Percentiles rank a stretch among this genome's conserved stretches.
Evolutionary conservation across 2,888 invertebrate species (phyloP).

Genomic region (Agrotis puta): DNA sequence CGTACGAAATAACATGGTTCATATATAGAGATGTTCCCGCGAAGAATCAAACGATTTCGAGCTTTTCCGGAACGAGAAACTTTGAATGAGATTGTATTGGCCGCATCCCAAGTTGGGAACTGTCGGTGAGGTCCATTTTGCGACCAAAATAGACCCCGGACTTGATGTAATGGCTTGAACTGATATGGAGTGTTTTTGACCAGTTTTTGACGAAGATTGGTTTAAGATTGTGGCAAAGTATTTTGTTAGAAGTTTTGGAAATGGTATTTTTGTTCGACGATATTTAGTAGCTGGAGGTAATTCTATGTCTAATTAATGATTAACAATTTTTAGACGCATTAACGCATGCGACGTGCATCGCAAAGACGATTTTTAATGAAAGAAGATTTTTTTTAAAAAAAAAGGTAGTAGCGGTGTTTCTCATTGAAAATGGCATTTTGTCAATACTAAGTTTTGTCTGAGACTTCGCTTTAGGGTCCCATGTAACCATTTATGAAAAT

Average conservation of each 20-base stretch:
- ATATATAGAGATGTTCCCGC: constrained; percentile 46
- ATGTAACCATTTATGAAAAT: too few relatives aligned
- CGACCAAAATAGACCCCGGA: constrained; percentile 53
- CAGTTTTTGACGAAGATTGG: constrained; percentile 47
- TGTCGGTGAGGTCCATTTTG: constrained; percentile 59
- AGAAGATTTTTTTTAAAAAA: too few relatives aligned
- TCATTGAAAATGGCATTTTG: too few relatives aligned
- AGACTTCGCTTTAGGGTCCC: too few relatives aligned
- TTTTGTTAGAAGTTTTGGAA: constrained; percentile 12
- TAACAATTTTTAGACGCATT: too few relatives aligned
- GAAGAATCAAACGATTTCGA: constrained; percentile 69
- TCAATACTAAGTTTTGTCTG: too few relatives aligned
- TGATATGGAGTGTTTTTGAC: constrained; percentile 51
- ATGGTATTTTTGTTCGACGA: constrained; percentile 2
- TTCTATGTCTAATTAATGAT: too few relatives aligned
- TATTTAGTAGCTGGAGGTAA: background rate
- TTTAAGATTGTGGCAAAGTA: constrained; percentile 32
- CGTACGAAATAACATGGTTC: constrained; percentile 25
- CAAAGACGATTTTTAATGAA: too few relatives aligned
- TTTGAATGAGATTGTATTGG: constrained; percentile 89
- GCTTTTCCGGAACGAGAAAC: constrained; percentile 77
- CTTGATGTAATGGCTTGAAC: constrained; percentile 56
- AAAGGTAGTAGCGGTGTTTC: too few relatives aligned
- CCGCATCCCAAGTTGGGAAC: constrained; percentile 80
- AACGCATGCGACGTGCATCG: too few relatives aligned